Percentiles rank a stretch among this genome's conserved stretches.
Conservation (phyloP, 2,113 vertebrate genomes). For the Elanus axillaris region DNA sequence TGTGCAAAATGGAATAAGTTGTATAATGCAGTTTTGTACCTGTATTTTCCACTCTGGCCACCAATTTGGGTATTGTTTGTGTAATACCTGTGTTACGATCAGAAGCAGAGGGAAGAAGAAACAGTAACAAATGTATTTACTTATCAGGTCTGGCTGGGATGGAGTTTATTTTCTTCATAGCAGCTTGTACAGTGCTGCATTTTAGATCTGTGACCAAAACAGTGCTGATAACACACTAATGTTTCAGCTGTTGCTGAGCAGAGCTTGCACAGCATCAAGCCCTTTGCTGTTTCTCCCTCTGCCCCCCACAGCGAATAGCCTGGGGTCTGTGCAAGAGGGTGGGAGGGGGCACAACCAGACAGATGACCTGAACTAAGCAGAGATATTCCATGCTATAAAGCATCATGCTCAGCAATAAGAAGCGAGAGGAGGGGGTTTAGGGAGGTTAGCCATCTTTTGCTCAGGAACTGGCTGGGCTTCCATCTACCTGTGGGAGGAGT, state of each 20-base stretch:
- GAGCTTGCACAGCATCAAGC: background rate
- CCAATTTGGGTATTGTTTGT: background rate
- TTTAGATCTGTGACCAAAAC: background rate
- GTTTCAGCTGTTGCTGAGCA: background rate
- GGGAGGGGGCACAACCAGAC: background rate
- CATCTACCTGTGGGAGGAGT: background rate
- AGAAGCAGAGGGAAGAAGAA: background rate
- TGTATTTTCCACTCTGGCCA: background rate
- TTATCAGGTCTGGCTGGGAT: background rate
- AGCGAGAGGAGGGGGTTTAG: accelerated
- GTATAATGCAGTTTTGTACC: background rate
- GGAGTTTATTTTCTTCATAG: background rate
- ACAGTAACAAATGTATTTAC: background rate
- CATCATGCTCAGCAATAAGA: background rate
- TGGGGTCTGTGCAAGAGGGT: background rate
- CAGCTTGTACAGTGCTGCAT: background rate
- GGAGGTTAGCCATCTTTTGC: background rate
- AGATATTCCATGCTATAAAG: background rate
- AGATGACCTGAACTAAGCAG: background rate
- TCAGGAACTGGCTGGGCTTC: background rate
- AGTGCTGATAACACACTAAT: background rate
- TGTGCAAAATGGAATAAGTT: background rate
- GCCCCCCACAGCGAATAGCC: background rate
- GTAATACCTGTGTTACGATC: background rate
- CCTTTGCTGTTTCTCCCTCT: background rate